Evolutionary conservation across 2,888 invertebrate genomes (phyloP).

Genomic region (Platycheirus rosarum): DNA sequence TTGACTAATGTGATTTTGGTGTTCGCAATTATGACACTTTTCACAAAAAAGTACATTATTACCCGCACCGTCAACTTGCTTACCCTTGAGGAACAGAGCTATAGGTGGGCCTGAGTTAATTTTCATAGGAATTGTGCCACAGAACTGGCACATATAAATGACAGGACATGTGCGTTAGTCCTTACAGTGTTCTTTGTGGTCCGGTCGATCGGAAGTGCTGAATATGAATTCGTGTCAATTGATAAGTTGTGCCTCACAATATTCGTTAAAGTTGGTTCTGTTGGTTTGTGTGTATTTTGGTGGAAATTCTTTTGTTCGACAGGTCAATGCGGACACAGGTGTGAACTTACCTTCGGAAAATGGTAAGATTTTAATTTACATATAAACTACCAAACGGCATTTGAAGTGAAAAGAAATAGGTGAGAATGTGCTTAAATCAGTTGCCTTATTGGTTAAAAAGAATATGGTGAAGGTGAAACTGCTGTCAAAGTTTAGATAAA

Average conservation of each 20-base stretch:
- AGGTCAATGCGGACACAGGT: slow-evolving; percentile 57
- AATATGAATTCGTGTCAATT: slow-evolving; percentile 67
- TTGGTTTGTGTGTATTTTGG: slow-evolving; percentile 42
- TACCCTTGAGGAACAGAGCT: slow-evolving; percentile 6
- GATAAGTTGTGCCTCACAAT: slow-evolving; percentile 64
- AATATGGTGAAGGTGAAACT: too few species aligned
- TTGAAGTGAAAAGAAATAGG: too few species aligned
- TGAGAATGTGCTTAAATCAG: too few species aligned
- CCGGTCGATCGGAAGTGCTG: slow-evolving; percentile 20
- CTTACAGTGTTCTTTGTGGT: slow-evolving; percentile 47
- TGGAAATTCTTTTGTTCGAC: slow-evolving; percentile 15
- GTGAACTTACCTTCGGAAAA: slow-evolving; percentile 42
- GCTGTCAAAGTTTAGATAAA: too few species aligned
- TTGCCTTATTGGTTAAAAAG: too few species aligned
- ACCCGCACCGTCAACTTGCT: slow-evolving; percentile 28
- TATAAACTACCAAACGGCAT: too few species aligned
- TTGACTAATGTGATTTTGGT: slow-evolving; percentile 71
- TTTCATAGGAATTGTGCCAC: slow-evolving; percentile 55
- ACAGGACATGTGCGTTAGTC: slow-evolving; percentile 32
- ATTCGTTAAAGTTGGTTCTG: slow-evolving; percentile 50
- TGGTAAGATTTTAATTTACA: slow-evolving; percentile 32
- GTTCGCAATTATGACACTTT: slow-evolving; percentile 70
- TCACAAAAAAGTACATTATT: slow-evolving; percentile 18
- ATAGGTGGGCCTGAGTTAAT: slow-evolving; percentile 45
- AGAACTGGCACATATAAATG: slow-evolving; percentile 59